phyloP scores from a whole-genome alignment of 1,140 invertebrate species.

The Papilio polyxenes region DNA sequence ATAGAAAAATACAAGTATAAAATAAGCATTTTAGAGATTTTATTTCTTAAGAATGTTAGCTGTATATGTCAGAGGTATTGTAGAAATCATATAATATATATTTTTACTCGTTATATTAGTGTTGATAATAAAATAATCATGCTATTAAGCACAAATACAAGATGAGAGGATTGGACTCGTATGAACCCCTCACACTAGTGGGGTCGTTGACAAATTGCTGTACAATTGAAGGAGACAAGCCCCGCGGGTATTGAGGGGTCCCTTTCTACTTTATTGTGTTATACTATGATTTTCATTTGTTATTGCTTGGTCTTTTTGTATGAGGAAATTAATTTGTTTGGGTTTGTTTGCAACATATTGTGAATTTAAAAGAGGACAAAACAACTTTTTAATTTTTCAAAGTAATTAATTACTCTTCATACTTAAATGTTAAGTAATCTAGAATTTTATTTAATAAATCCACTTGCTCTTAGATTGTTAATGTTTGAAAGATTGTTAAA shows the following conservation, averaged over 20 bases:
- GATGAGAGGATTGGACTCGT: not conserved
- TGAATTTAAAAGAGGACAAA: not conserved
- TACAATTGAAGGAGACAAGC: constrained; percentile 5
- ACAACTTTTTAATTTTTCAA: too few species aligned
- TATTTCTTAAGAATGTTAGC: too few species aligned
- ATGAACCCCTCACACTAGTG: not conserved
- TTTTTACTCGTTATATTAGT: not conserved
- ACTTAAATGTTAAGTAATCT: too few species aligned
- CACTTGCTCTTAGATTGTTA: not conserved
- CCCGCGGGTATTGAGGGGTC: not conserved
- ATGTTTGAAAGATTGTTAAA: not conserved
- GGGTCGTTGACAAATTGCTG: constrained; percentile 16
- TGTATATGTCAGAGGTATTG: too few species aligned
- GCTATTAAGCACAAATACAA: not conserved
- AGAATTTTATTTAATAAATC: not conserved
- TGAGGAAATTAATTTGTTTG: not conserved
- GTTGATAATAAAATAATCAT: constrained; percentile 18
- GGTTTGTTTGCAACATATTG: not conserved
- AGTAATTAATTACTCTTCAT: too few species aligned
- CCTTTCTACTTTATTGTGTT: not conserved
- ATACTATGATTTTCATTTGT: constrained; percentile 7
- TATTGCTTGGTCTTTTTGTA: constrained; percentile 5
- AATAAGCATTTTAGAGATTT: too few species aligned
- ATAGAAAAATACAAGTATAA: too few species aligned
- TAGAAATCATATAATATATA: not conserved